These are phyloP conservation scores for Cettia cetti DNA, from an alignment of 2,113 vertebrate genomes.

Conservation along the genomic window DNA sequence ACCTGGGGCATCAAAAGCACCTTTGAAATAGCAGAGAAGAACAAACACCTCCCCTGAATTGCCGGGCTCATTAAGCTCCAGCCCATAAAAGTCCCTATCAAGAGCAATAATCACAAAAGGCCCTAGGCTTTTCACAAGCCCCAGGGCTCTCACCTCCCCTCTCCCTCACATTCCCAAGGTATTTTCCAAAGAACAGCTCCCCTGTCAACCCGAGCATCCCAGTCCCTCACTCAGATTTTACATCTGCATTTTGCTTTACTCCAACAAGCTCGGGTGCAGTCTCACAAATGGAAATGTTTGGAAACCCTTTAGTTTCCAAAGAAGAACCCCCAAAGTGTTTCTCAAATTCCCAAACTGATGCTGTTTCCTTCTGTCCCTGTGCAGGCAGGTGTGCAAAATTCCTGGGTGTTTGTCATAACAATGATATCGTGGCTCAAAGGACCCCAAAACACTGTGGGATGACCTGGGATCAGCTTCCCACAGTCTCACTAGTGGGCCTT, in stretches of 20 bases:
- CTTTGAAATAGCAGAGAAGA: background rate
- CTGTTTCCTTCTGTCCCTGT: background rate
- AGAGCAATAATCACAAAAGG: background rate
- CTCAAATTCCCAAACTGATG: background rate
- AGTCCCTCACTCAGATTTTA: background rate
- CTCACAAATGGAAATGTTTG: background rate
- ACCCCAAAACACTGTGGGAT: fast-evolving
- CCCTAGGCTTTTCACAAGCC: background rate
- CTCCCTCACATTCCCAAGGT: background rate
- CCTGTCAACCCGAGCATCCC: background rate
- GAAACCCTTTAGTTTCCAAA: background rate
- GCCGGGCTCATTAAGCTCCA: background rate
- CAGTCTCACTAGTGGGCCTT: background rate
- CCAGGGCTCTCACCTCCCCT: background rate
- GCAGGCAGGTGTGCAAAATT: background rate
- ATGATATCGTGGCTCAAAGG: fast-evolving
- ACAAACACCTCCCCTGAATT: background rate
- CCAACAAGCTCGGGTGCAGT: background rate
- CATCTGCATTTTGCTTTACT: background rate
- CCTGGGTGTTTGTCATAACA: background rate
- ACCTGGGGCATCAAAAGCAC: background rate
- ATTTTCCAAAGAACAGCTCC: background rate
- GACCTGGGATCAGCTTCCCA: background rate
- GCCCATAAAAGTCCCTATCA: background rate
- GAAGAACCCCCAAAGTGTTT: background rate